phyloP scores from a whole-genome alignment of 92 coral and sea anemone genomes.

The Palythoa heliodiscus region DNA sequence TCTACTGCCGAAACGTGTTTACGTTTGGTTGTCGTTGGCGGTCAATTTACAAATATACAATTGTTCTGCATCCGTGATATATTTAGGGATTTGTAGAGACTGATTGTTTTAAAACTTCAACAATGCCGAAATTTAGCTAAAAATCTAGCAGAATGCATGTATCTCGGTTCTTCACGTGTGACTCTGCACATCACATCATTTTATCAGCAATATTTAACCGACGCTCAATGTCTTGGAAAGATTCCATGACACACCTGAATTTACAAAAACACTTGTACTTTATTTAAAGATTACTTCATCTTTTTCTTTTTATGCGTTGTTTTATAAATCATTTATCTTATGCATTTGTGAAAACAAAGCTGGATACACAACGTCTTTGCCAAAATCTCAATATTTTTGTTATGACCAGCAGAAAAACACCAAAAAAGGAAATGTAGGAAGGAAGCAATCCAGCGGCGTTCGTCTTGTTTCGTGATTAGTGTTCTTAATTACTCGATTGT shows the following conservation, averaged over 20 bases:
- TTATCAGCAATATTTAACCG: not conserved
- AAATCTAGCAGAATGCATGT: not conserved
- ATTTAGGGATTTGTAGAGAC: not conserved
- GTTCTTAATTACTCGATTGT: constrained; percentile 4
- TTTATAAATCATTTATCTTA: constrained; percentile 12
- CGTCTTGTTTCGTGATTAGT: constrained; percentile 27
- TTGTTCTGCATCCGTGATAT: not conserved
- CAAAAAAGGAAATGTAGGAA: constrained; percentile 37
- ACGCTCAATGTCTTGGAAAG: not conserved
- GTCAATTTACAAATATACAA: not conserved
- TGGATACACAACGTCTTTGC: not conserved
- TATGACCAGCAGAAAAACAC: not conserved
- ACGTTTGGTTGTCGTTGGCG: not conserved
- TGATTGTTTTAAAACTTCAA: not conserved
- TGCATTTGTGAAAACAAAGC: not conserved
- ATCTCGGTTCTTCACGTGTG: not conserved
- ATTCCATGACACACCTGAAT: not conserved
- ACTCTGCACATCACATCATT: too few species aligned
- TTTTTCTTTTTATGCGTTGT: not conserved
- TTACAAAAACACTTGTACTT: not conserved
- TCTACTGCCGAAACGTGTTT: not conserved
- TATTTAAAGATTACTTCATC: not conserved
- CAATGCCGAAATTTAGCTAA: not conserved
- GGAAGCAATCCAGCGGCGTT: constrained; percentile 10
- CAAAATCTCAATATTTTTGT: not conserved